phyloP scores from a whole-genome alignment of 2,797 vertebrate genomes.

The Phrynocephalus guinanensis region DNA sequence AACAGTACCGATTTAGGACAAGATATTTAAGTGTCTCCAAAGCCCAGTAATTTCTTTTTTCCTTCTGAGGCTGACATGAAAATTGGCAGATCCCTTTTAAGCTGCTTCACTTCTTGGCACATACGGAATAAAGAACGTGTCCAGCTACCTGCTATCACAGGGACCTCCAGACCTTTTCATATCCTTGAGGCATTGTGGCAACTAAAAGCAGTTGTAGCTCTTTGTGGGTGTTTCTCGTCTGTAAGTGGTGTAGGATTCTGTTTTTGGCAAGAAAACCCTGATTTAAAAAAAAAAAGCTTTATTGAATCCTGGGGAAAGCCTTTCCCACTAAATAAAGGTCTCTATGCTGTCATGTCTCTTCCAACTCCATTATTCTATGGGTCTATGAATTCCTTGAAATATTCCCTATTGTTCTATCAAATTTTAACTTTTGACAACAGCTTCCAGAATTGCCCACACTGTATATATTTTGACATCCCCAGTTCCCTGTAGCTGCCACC shows the following conservation, averaged over 20 bases:
- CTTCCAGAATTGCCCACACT: not conserved
- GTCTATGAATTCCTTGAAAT: not conserved
- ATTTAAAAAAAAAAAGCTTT: not conserved
- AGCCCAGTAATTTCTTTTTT: not conserved
- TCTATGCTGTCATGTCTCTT: not conserved
- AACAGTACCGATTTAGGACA: not conserved
- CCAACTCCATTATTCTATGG: too few relatives aligned
- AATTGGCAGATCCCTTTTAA: not conserved
- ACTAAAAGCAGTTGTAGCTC: not conserved
- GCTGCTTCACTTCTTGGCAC: not conserved
- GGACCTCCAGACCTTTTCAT: not conserved
- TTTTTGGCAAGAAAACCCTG: not conserved
- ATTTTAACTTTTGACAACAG: not conserved
- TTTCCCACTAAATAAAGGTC: too few relatives aligned
- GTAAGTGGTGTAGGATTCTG: not conserved
- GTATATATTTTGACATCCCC: not conserved
- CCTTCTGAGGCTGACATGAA: conserved; percentile 13
- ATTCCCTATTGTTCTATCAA: not conserved
- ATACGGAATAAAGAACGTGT: not conserved
- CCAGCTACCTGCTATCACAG: not conserved
- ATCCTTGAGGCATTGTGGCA: not conserved
- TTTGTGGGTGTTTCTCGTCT: not conserved
- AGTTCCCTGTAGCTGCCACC: too few relatives aligned
- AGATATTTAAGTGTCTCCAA: not conserved
- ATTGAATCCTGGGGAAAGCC: not conserved